Evolutionary conservation across 64 coral and sea anemone species (phyloP).

Genomic region (Montipora capricornis): DNA sequence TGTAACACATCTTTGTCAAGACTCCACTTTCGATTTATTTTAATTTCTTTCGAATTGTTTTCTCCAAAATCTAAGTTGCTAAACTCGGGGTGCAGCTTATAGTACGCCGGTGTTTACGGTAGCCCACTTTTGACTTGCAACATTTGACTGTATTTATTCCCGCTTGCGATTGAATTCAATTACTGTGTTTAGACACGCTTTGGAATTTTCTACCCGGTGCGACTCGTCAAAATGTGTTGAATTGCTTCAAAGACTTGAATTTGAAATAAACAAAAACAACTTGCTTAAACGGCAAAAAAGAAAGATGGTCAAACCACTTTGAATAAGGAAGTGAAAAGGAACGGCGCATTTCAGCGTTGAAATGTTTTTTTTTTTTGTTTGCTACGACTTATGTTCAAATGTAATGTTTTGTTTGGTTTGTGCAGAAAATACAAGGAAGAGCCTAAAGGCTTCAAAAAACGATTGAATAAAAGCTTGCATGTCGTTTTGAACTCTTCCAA

Average conservation of each 20-base stretch:
- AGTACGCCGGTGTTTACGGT: background rate
- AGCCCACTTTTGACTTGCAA: background rate
- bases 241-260: slow-evolving; percentile 9
- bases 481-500: slow-evolving; percentile 51
- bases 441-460: slow-evolving; percentile 33
- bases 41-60: no score
- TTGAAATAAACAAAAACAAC: background rate
- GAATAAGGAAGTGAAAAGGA: background rate
- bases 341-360: background rate
- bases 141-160: slow-evolving; percentile 1
- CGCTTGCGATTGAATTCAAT: background rate
- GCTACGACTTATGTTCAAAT: slow-evolving; percentile 50
- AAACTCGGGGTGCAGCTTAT: no score
- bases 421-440: slow-evolving; percentile 34
- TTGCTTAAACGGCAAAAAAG: slow-evolving; percentile 13
- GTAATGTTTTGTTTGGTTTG: slow-evolving; percentile 30
- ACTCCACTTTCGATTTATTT: no score
- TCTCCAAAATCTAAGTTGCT: no score
- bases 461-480: slow-evolving; percentile 48
- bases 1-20: no score
- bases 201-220: background rate
- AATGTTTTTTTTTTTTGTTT: slow-evolving; percentile 13
- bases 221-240: background rate
- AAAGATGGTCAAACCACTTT: slow-evolving; percentile 22
- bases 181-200: background rate